Conservation (phyloP, 1,140 invertebrate genomes). For the Drosophila lacertosa region DNA sequence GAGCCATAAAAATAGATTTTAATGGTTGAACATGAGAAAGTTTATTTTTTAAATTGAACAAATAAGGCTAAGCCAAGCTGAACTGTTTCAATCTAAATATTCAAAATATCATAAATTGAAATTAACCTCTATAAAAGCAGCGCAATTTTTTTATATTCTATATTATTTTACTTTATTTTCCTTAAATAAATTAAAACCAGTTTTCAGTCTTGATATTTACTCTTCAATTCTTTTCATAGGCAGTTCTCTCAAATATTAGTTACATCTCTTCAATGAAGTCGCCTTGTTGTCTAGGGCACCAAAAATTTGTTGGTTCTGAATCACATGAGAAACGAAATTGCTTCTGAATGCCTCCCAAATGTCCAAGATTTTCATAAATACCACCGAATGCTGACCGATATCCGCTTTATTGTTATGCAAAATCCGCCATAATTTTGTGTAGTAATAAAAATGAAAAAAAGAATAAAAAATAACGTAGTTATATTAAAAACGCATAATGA, state of each 20-base stretch:
- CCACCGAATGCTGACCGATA: constrained; percentile 56
- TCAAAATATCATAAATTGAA: too few relatives aligned
- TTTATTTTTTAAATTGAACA: background rate
- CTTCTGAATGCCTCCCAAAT: constrained; percentile 13
- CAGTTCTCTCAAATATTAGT: background rate
- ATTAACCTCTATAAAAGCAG: too few relatives aligned
- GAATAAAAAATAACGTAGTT: too few relatives aligned
- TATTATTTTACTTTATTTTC: too few relatives aligned
- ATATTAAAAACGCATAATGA: constrained; percentile 75
- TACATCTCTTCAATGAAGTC: constrained; percentile 9
- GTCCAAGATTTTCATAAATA: constrained; percentile 27
- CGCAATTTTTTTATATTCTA: too few relatives aligned
- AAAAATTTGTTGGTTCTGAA: constrained; percentile 9
- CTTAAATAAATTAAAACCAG: background rate
- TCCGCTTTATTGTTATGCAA: constrained; percentile 78
- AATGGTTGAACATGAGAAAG: too few relatives aligned
- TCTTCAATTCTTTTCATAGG: background rate
- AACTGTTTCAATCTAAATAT: too few relatives aligned
- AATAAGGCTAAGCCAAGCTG: too few relatives aligned
- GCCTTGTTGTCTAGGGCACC: constrained; percentile 31
- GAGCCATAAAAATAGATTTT: too few relatives aligned
- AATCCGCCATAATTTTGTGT: constrained; percentile 54
- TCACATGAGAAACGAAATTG: constrained; percentile 11
- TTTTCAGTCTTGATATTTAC: too few relatives aligned
- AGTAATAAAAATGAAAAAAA: constrained; percentile 49